Conservation (phyloP, 1,140 invertebrate genomes). For the Stratiolaelaps scimitus region DNA sequence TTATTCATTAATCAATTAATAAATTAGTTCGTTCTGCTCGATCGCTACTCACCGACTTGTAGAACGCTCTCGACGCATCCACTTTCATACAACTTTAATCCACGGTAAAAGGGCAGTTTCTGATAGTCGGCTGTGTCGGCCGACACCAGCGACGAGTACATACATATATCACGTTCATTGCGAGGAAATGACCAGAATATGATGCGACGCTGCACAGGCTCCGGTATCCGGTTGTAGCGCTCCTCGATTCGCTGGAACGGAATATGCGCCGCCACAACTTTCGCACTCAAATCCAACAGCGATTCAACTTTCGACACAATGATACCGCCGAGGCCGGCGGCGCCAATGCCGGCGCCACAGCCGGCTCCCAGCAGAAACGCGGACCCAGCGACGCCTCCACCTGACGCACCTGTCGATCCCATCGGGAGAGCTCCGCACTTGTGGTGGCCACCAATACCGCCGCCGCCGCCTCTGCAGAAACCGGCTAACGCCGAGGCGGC, state of each 20-base stretch:
- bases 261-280: constrained; percentile 65
- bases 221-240: constrained; percentile 67
- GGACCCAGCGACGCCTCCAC: no score
- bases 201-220: constrained; percentile 69
- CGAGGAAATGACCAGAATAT: constrained; percentile 77
- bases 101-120: constrained; percentile 68
- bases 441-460: no score
- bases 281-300: constrained; percentile 64
- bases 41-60: constrained; percentile 67
- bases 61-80: constrained; percentile 66
- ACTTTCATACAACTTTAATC: constrained; percentile 62
- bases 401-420: no score
- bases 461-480: no score
- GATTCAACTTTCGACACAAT: constrained; percentile 40
- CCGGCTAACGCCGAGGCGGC: no score
- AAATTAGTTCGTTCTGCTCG: not conserved
- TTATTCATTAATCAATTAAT: not conserved
- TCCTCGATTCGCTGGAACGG: constrained; percentile 75
- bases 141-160: constrained; percentile 65
- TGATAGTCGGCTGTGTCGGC: constrained; percentile 49
- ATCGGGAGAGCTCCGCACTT: no score
- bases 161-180: constrained; percentile 70
- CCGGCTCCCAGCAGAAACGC: no score
- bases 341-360: no score
- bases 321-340: no score